These are phyloP conservation scores for Oscheius sp. DNA, from an alignment of 2,888 invertebrate species.

Conservation along the genomic window DNA sequence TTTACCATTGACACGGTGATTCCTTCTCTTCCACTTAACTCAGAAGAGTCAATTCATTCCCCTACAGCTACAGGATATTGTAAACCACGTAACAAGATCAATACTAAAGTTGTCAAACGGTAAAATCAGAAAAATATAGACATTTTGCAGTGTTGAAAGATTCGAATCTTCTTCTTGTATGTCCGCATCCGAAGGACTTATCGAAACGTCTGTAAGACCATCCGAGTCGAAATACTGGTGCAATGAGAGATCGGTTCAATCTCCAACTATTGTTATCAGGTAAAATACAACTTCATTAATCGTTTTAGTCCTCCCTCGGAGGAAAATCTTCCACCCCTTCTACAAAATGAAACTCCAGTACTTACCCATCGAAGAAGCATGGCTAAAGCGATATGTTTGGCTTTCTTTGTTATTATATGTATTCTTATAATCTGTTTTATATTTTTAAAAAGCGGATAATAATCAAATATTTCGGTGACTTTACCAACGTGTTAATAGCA, in stretches of 20 bases:
- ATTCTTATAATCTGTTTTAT: too few relatives aligned
- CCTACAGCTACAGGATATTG: not conserved
- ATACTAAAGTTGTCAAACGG: conserved; percentile 6
- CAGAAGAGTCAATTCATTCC: conserved; percentile 1
- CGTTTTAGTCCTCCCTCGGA: conserved; percentile 18
- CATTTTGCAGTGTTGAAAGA: too few relatives aligned
- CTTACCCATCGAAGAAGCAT: conserved; percentile 18
- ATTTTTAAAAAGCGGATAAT: too few relatives aligned
- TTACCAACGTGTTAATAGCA: too few relatives aligned
- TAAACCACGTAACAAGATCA: conserved; percentile 8
- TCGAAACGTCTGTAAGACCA: too few relatives aligned
- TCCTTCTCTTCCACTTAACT: conserved; percentile 3
- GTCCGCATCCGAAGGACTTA: too few relatives aligned
- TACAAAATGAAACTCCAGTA: not conserved
- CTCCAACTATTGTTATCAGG: conserved; percentile 24
- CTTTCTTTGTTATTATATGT: conserved; percentile 12
- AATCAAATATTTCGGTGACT: too few relatives aligned
- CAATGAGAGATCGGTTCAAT: not conserved
- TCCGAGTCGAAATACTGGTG: too few relatives aligned
- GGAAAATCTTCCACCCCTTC: conserved; percentile 5
- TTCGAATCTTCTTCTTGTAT: too few relatives aligned
- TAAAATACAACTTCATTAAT: not conserved
- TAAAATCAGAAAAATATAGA: not conserved
- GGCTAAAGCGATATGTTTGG: not conserved
- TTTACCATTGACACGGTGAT: conserved; percentile 16